Percentiles rank a stretch among this genome's conserved stretches.
These are phyloP conservation scores for Zaprionus inermis DNA, from an alignment of 1,140 invertebrate species.

Conservation along the genomic window DNA sequence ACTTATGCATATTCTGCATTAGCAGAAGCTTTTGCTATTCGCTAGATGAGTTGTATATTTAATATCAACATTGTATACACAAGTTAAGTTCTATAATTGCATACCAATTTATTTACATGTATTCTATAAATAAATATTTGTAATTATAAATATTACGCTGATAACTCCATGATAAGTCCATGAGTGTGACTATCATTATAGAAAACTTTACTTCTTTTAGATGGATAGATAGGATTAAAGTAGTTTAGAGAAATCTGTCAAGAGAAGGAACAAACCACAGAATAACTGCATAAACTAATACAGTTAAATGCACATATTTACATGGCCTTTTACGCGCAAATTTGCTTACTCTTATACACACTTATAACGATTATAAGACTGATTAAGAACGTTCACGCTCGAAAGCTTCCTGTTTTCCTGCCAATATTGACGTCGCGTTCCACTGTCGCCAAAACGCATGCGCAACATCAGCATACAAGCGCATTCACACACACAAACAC, in stretches of 20 bases:
- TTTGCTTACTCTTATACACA: background rate
- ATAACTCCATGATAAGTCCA: too few relatives aligned
- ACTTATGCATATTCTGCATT: background rate
- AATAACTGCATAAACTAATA: background rate
- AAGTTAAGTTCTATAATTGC: too few relatives aligned
- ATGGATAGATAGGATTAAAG: too few relatives aligned
- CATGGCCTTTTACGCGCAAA: too few relatives aligned
- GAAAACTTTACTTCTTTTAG: too few relatives aligned
- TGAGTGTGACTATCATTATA: too few relatives aligned
- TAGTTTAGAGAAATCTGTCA: too few relatives aligned
- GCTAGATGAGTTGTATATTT: background rate
- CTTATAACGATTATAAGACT: background rate
- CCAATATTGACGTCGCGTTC: background rate
- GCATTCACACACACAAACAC: slow-evolving; percentile 2
- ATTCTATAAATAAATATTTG: too few relatives aligned
- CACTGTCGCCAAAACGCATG: slow-evolving; percentile 28
- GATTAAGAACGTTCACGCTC: background rate
- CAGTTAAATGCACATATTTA: background rate
- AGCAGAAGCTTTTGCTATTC: background rate
- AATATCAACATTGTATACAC: too few relatives aligned
- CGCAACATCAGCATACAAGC: slow-evolving; percentile 21
- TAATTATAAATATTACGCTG: too few relatives aligned
- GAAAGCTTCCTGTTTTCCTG: background rate
- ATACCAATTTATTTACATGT: too few relatives aligned
- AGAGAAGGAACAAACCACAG: too few relatives aligned